phyloP scores from a whole-genome alignment of 1,140 invertebrate species.

The Tetragonula clypearis region DNA sequence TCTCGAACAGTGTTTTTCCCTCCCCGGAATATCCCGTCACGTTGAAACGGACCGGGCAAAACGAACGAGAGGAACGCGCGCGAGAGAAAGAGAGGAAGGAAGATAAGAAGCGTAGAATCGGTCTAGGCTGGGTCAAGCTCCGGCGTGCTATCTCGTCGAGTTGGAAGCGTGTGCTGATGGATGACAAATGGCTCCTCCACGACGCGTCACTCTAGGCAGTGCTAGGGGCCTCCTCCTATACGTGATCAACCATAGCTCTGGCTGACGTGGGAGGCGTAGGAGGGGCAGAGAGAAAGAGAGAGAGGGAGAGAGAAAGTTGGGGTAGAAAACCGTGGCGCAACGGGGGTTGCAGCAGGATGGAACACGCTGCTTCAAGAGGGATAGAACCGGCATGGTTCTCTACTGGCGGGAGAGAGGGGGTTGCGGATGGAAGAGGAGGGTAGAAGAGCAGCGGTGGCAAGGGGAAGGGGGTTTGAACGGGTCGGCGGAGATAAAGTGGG shows the following conservation, averaged over 20 bases:
- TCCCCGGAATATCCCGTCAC: background rate
- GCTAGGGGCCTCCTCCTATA: conserved; percentile 76
- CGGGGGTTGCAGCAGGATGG: conserved; percentile 66
- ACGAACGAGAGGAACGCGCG: background rate
- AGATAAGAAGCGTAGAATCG: conserved; percentile 55
- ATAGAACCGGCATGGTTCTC: conserved; percentile 43
- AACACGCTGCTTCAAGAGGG: conserved; percentile 57
- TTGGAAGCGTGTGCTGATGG: conserved; percentile 75
- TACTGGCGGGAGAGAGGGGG: background rate
- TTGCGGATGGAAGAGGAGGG: background rate
- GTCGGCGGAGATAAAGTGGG: conserved; percentile 77
- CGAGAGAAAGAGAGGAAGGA: background rate
- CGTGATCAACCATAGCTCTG: conserved; percentile 77
- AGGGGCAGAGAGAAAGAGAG: conserved; percentile 22
- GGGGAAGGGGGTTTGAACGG: conserved; percentile 66
- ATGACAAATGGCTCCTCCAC: conserved; percentile 80
- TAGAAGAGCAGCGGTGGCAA: background rate
- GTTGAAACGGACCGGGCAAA: background rate
- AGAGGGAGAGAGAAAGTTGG: conserved; percentile 49
- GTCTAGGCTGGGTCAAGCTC: conserved; percentile 54
- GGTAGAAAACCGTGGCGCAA: conserved; percentile 65
- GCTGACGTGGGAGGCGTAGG: conserved; percentile 65
- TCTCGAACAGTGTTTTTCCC: conserved; percentile 30
- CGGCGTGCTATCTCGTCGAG: conserved; percentile 62
- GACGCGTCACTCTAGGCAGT: conserved; percentile 78